A percentile compares a stretch with the other conserved stretches of the same genome.
These are phyloP conservation scores for Macropodus opercularis DNA, from an alignment of 2,797 vertebrate species.

Conservation along the genomic window DNA sequence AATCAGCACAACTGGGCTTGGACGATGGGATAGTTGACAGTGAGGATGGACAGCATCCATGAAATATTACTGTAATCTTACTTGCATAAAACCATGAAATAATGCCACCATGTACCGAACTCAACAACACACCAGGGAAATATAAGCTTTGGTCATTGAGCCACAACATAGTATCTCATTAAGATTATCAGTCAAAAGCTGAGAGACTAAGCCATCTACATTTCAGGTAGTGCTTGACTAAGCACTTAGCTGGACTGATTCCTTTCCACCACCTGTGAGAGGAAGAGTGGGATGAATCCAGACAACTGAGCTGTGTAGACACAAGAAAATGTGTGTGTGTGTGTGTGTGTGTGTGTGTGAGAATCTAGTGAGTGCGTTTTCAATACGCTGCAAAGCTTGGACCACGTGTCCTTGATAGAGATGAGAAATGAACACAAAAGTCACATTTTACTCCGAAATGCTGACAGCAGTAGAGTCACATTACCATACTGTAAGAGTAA, in stretches of 20 bases:
- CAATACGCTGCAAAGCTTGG: constrained; percentile 2
- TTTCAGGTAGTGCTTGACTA: constrained; percentile 57
- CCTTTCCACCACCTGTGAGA: constrained; percentile 31
- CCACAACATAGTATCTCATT: constrained; percentile 71
- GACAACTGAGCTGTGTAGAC: constrained; percentile 30
- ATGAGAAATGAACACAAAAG: constrained; percentile 8
- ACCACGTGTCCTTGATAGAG: neutral
- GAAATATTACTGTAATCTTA: constrained; percentile 66
- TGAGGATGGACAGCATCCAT: constrained; percentile 34
- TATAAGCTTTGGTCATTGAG: constrained; percentile 72
- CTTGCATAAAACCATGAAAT: constrained; percentile 68
- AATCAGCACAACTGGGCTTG: constrained; percentile 16
- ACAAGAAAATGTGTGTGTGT: neutral
- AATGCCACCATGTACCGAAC: constrained; percentile 53
- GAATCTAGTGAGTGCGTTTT: neutral
- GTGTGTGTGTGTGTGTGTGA: neutral
- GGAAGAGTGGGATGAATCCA: constrained; percentile 40
- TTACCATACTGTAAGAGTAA: neutral
- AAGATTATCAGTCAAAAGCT: constrained; percentile 69
- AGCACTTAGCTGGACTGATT: constrained; percentile 55
- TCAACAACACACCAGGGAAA: constrained; percentile 67
- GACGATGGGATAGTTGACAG: constrained; percentile 67
- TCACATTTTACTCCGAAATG: neutral
- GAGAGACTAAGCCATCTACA: constrained; percentile 37
- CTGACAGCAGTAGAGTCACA: neutral